Conservation (phyloP, 1,140 invertebrate species). For the Calosoma granatense region DNA sequence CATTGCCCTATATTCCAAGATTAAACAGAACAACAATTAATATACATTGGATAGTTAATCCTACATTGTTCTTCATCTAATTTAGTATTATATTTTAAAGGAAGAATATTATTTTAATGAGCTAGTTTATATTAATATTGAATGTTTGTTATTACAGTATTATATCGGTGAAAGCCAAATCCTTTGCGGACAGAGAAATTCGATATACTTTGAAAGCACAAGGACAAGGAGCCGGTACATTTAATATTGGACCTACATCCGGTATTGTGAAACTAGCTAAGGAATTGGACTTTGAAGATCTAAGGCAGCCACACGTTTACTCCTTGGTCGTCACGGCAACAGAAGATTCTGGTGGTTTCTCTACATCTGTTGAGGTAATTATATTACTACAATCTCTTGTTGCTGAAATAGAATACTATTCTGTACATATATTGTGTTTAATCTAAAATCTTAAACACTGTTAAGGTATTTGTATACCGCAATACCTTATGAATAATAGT, state of each 20-base stretch:
- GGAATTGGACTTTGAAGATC: slow-evolving; percentile 89
- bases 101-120: no score
- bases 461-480: neutral
- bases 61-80: neutral
- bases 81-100: slow-evolving; percentile 16
- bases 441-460: no score
- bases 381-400: neutral
- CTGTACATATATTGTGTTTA: neutral
- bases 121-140: no score
- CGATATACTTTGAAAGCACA: slow-evolving; percentile 88
- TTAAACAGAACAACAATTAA: no score
- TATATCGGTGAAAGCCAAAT: slow-evolving; percentile 92
- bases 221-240: slow-evolving; percentile 87
- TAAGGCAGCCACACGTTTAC: slow-evolving; percentile 86
- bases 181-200: slow-evolving; percentile 90
- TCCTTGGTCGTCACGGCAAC: slow-evolving; percentile 85
- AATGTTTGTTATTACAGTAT: slow-evolving; percentile 67
- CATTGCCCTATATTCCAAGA: no score
- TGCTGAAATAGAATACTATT: neutral
- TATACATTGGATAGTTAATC: no score
- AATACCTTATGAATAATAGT: no score
- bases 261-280: slow-evolving; percentile 91
- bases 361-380: slow-evolving; percentile 83
- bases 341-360: slow-evolving; percentile 91
- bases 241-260: slow-evolving; percentile 87